Base-by-base conservation (phyloP, 2,797 vertebrate species). In the Ctenopoma multispine region DNA sequence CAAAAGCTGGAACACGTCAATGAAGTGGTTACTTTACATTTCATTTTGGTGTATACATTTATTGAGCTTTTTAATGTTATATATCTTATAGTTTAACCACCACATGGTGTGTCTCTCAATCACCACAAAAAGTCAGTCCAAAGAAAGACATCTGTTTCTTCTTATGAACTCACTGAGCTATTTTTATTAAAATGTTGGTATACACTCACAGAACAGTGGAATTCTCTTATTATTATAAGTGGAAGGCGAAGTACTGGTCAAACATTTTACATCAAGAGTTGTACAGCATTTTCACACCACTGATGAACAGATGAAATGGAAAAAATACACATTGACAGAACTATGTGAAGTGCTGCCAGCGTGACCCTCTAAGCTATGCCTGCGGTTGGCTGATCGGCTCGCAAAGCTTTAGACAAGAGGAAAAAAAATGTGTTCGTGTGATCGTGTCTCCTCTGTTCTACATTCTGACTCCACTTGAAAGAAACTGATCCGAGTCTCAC, bases 401-500 rank as follows among this genome's bases (percentile, higher is more conserved):
- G 34, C 23, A 55, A 57, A 7, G 15, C 5, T 49, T 71, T 12
- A 56, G n/a, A 43, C 24, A 49, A 50, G 24, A 51, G 9, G 5
- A 36, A 36, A 44, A 29, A 44, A 49, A 17, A 34, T 9, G 38
- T 63, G 15, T 29, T 27, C 12, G 38, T 23, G 12, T 34, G 24
- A 31, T 12, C 31, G 18, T n/a, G 5, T 47, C 53, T 44, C 14
- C 21, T 36, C 34, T 38, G 23, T 38, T 63, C 10, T 29, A 46
- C 24, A 21, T 48, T 63, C 17, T 31, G 46, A 51, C 23, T 54
- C 0, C 27, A 36, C 23, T 60, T 41, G 34, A 55, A 41, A 62
- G 24, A 36, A 44, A 18, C 4, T 14, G 34, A 34, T 21, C 14
- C 0, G 1, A 15, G 53, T 51, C 83, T 88, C 92, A 97, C 97